Base-by-base conservation (phyloP, 2,888 invertebrate genomes). In the Lochmaea capreae region DNA sequence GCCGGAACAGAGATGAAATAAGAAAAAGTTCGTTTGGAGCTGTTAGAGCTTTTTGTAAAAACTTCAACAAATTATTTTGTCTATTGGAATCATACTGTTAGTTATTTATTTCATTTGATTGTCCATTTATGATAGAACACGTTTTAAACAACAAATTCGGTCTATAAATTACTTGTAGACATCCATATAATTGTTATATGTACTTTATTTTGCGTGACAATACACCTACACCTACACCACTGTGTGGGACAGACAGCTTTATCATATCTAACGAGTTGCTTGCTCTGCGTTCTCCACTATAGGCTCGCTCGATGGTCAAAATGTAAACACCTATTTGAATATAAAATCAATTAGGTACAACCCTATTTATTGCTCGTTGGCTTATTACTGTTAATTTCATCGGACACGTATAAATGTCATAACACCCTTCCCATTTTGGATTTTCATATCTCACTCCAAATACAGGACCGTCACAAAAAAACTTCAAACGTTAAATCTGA, bases 201-300 rank as follows among this genome's bases (percentile, higher is more conserved):
- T 16, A 62, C 18, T 62, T 0, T 39, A 42, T 11, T 62, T 33
- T 12, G n/a, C 10, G 10, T 16, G 18, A 62, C 12, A 33, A 11
- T 62, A 16, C 42, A 4, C 57, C 43, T 63, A 42, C n/a, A 33
- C 54, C 49, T 54, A 73, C 65, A 18, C 65, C 68, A 46, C 54
- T 67, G 52, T 26, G 49, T 57, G 26, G 65, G 43, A 57, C 72
- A 22, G 63, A 67, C 67, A 65, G 80, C 82, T 83, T 86, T 86
- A 86, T 84, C 85, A 85, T 84, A 85, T 77, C 81, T 87, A 87
- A 86, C 85, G 86, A 87, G 84, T 85, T 84, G 85, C 84, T 84
- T 84, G 79, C 82, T 80, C 79, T 82, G 80, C 79, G 80, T 39
- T 69, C 22, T 69, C 12, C 49, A 43, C 65, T 49, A 59, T 59